phyloP scores from a whole-genome alignment of 2,888 invertebrate species.

The Euplexia lucipara region DNA sequence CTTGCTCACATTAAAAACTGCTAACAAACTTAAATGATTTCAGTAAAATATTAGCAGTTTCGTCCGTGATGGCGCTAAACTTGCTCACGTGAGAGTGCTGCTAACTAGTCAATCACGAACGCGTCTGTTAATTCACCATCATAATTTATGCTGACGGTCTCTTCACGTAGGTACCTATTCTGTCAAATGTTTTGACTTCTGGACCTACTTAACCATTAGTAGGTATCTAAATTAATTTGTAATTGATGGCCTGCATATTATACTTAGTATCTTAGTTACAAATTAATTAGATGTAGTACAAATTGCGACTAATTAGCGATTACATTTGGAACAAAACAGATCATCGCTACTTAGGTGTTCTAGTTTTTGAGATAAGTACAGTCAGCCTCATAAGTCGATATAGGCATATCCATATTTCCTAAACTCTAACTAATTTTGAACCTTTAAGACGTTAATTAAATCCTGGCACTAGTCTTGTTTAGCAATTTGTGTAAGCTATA shows the following conservation, averaged over 20 bases:
- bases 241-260: neutral
- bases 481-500: too few relatives aligned
- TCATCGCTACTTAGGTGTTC: too few relatives aligned
- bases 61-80: conserved; percentile 34
- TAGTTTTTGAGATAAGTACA: too few relatives aligned
- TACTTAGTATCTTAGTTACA: too few relatives aligned
- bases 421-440: too few relatives aligned
- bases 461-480: too few relatives aligned
- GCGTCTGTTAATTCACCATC: conserved; percentile 46
- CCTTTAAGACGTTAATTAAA: too few relatives aligned
- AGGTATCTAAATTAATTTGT: neutral
- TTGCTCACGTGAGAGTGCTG: conserved; percentile 35
- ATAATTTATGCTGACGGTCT: conserved; percentile 48
- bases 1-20: neutral
- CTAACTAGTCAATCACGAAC: conserved; percentile 57
- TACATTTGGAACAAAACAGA: too few relatives aligned
- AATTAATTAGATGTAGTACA: too few relatives aligned
- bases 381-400: too few relatives aligned
- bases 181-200: neutral
- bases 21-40: conserved; percentile 31
- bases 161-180: neutral
- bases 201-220: neutral
- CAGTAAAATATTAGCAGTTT: conserved; percentile 33
- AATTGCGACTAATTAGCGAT: too few relatives aligned
- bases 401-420: too few relatives aligned